Evolutionary conservation across 1,140 invertebrate genomes (phyloP), one percentile per base, ranked within the genome.

Genomic region (Anadara kagoshimensis): DNA sequence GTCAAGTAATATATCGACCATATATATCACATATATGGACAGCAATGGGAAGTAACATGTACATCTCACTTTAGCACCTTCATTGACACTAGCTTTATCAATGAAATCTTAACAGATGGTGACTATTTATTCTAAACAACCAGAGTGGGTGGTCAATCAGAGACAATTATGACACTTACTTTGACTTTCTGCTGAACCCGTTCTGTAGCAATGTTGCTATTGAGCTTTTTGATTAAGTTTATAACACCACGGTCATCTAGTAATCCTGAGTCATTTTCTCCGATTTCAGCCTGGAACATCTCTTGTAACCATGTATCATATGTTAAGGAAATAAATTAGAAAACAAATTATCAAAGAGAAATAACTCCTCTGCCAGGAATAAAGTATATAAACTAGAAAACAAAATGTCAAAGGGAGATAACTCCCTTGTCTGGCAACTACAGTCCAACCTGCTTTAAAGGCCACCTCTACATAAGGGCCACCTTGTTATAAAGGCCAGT

Each of bases 101-200:
- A 36, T 36, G 7, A 36, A 36, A 36, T 36, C 29, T 36, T 36
- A 36, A 2, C 29, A 36, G 2, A 36, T 36, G 7, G 29, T 36
- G 29, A 36, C 29, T 36, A 3, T 36, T 36, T 36, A 36, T 36
- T 36, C 29, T 36, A 36, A 36, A 36, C 2, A 36, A 36, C 7
- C 29, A 36, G 7, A 2, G 2, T 36, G 29, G 29, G 29, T 7
- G 7, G 29, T n/a, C 10, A n/a, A 49, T 2, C 3, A 11, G 47
- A 49, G 14, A 12, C 12, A n/a, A 22, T 7, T 14, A n/a, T 61
- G 8, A 41, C 1, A 80, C 81, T 65, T 82, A 90, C 91, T 85
- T 92, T 91, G 8, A 92, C 85, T 82, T 91, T 91, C 71, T 92
- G 91, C 63, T 88, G 89, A 26, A 93, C 89, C 67, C 91, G 83